phyloP scores from a whole-genome alignment of 2,797 vertebrate species.

The Fratercula arctica region DNA sequence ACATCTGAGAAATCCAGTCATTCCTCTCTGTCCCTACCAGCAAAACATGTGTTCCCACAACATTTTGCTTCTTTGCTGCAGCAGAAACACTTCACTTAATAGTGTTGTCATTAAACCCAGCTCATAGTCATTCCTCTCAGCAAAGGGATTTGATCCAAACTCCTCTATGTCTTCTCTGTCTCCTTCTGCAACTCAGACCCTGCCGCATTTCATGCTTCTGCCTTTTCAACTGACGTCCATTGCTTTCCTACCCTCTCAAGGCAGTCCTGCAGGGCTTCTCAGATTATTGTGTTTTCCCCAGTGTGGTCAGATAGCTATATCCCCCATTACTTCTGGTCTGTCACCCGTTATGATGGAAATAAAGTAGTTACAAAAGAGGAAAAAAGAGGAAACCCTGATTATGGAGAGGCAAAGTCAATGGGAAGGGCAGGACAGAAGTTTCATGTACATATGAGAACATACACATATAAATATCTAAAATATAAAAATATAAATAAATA shows the following conservation, averaged over 20 bases:
- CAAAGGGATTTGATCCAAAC: neutral
- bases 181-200: neutral
- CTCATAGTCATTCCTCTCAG: neutral
- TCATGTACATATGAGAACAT: neutral
- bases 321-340: neutral
- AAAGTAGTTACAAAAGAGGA: neutral
- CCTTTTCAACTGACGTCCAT: neutral
- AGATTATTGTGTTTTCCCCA: neutral
- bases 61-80: neutral
- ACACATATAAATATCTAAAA: neutral
- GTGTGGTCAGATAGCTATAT: neutral
- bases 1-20: neutral
- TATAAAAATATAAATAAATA: neutral
- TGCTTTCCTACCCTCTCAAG: neutral
- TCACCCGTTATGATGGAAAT: neutral
- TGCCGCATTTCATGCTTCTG: neutral
- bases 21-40: conserved; percentile 7
- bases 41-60: neutral
- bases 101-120: neutral
- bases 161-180: neutral
- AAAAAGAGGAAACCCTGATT: neutral
- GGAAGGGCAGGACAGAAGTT: neutral
- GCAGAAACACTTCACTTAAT: neutral
- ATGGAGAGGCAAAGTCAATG: neutral
- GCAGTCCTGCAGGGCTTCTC: neutral